Conservation (phyloP, 2,888 invertebrate species). For the Drosophila peninsularis region DNA sequence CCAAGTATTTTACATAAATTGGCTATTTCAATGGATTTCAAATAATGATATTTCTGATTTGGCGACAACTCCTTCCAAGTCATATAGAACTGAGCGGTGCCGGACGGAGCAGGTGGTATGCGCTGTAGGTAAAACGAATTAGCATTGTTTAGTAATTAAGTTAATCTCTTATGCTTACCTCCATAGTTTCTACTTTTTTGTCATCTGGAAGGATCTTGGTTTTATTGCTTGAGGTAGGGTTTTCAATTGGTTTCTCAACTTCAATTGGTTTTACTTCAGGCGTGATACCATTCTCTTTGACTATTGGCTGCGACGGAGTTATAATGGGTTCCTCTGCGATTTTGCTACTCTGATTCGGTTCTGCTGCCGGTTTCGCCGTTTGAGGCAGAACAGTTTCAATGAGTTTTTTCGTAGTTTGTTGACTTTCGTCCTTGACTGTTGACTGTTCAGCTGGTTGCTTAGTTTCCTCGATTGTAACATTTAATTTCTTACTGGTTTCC, state of each 20-base stretch:
- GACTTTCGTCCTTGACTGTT: background rate
- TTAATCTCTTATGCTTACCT: conserved; percentile 19
- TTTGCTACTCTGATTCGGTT: background rate
- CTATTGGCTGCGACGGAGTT: background rate
- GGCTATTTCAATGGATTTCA: conserved; percentile 80
- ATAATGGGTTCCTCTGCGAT: background rate
- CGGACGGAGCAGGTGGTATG: conserved; percentile 75
- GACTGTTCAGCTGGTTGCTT: conserved; percentile 5
- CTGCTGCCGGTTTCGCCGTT: background rate
- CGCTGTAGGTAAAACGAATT: conserved; percentile 45
- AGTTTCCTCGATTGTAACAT: conserved; percentile 14
- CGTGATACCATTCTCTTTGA: background rate
- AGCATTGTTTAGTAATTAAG: no score
- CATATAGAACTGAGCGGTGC: conserved; percentile 83
- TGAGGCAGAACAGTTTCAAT: conserved; percentile 10
- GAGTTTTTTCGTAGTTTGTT: conserved; percentile 1
- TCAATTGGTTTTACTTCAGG: background rate
- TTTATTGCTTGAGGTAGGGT: background rate
- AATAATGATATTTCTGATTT: conserved; percentile 81
- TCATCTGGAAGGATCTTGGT: background rate
- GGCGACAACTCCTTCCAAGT: conserved; percentile 83
- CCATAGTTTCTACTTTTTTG: conserved; percentile 12
- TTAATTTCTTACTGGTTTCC: conserved; percentile 8
- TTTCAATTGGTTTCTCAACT: background rate
- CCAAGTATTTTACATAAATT: conserved; percentile 82